Evolutionary conservation across 2,113 vertebrate species (phyloP).

Genomic region (Hirundichthys speculiger): DNA sequence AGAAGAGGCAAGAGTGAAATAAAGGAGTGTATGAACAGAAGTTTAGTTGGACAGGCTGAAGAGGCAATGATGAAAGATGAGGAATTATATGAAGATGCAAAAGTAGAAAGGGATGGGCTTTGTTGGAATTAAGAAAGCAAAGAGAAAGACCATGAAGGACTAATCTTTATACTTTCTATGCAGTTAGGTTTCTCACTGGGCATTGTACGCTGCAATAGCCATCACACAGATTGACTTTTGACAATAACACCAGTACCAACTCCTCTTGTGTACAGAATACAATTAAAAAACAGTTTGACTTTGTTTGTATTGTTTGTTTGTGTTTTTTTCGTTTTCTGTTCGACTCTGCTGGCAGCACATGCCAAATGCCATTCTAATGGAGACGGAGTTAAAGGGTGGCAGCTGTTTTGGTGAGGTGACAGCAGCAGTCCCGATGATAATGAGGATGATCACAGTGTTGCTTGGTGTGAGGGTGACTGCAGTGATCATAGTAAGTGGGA

Average conservation of each 20-base stretch:
- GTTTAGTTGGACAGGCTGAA: too few species aligned
- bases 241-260: neutral
- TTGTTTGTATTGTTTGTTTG: neutral
- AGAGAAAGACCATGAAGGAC: neutral
- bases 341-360: conserved; percentile 5
- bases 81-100: too few species aligned
- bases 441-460: conserved; percentile 18
- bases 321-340: conserved; percentile 4
- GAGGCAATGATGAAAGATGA: too few species aligned
- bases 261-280: neutral
- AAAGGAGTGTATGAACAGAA: too few species aligned
- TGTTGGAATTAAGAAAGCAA: neutral
- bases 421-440: conserved; percentile 19
- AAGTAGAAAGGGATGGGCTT: neutral
- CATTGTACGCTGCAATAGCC: neutral
- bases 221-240: neutral
- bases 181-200: neutral
- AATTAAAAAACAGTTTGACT: neutral
- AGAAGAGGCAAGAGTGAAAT: too few species aligned
- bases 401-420: conserved; percentile 33
- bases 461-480: conserved; percentile 24
- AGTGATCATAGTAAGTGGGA: conserved; percentile 18
- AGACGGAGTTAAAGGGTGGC: conserved; percentile 14
- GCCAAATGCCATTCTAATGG: conserved; percentile 3
- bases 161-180: neutral